Conservation (phyloP, 2,797 vertebrate species). For the Pseudochirops cupreus region DNA sequence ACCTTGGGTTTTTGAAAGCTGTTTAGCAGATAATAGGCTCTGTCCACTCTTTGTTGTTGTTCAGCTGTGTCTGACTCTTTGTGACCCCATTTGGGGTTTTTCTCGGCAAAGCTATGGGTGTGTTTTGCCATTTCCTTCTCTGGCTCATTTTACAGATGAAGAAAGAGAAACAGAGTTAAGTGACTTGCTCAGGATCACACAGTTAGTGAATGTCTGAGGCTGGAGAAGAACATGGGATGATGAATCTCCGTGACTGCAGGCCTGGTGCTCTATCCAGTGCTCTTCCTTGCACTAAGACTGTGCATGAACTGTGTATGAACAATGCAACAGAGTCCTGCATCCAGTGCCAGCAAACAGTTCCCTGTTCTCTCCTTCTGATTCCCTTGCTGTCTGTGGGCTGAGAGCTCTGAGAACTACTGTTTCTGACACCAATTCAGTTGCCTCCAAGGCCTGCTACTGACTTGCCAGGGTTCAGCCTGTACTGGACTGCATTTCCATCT, state of each 20-base stretch:
- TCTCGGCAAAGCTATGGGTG: not conserved
- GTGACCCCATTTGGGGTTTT: not conserved
- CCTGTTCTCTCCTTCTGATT: not conserved
- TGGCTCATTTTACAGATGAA: not conserved
- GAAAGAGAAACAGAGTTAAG: not conserved
- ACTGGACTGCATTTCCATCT: too few species aligned
- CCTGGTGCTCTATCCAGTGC: too few species aligned
- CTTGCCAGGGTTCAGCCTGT: too few species aligned
- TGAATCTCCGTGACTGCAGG: not conserved
- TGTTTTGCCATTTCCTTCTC: not conserved
- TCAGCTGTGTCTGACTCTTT: not conserved
- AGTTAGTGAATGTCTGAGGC: not conserved
- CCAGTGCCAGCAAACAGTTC: not conserved
- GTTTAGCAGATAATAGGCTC: not conserved
- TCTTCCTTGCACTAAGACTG: too few species aligned
- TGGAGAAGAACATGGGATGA: not conserved
- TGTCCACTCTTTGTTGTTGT: not conserved
- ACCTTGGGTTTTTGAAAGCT: not conserved
- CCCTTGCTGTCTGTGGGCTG: too few species aligned
- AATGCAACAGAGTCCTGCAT: not conserved
- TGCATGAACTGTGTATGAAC: not conserved
- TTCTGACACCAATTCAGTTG: too few species aligned
- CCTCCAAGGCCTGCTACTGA: too few species aligned
- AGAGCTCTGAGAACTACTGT: too few species aligned
- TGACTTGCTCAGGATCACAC: not conserved